phyloP scores from a whole-genome alignment of 2,797 vertebrate genomes.

The Lagodon rhomboides region DNA sequence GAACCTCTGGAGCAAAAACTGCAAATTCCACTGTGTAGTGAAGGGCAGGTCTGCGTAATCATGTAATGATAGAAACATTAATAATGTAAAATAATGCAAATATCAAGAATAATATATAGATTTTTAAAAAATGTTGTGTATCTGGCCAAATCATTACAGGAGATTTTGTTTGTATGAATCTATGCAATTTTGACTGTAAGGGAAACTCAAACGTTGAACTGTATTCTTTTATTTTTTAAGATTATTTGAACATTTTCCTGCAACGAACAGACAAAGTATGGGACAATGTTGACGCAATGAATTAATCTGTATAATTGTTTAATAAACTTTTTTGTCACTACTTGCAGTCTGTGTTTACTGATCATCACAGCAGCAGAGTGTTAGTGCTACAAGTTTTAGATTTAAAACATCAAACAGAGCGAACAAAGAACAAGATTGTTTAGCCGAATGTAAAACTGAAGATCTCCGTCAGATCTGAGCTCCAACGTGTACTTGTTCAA shows the following conservation, averaged over 20 bases:
- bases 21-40: conserved; percentile 48
- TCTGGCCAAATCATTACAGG: conserved; percentile 49
- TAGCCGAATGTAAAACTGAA: background rate
- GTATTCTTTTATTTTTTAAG: conserved; percentile 20
- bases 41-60: conserved; percentile 54
- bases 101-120: background rate
- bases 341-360: background rate
- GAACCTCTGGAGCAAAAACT: conserved; percentile 53
- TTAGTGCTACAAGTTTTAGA: background rate
- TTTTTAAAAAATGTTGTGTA: conserved; percentile 7
- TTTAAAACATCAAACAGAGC: background rate
- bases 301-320: conserved; percentile 18
- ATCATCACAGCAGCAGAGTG: background rate
- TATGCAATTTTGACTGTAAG: conserved; percentile 31
- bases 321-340: conserved; percentile 62
- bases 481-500: background rate
- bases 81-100: background rate
- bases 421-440: background rate
- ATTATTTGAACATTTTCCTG: conserved; percentile 25
- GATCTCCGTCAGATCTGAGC: background rate
- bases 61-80: background rate
- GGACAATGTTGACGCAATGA: background rate
- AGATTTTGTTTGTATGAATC: conserved; percentile 39
- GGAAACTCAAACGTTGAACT: conserved; percentile 40
- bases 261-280: background rate